Evolutionary conservation across 2,797 vertebrate species (phyloP), one percentile per base, ranked within the genome.

Genomic region (Masticophis lateralis): DNA sequence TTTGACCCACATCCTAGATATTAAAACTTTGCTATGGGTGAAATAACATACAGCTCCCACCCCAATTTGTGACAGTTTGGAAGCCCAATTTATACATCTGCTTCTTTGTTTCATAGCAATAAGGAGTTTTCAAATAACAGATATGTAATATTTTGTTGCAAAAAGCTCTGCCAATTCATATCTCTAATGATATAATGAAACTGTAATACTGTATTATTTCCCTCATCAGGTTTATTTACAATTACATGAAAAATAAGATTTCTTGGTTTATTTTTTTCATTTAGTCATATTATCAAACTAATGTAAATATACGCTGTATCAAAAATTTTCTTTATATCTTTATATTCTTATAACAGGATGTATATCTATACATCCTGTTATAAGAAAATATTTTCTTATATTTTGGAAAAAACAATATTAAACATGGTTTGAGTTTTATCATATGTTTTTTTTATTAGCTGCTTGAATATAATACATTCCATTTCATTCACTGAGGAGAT

Each of bases 381-480:
- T 69, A 32, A 69, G n/a, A 69, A 69, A 37, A 18, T 37, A 37
- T 51, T 88, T 93, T 94, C 92, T 91, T 56, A 94, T 90, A 74
- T 5, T 90, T 89, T 88, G 51, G 95, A 55, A 60, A 37, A 37
- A 86, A 22, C 59, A 74, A 63, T 16, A 86, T 90, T 92, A 92
- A 7, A 28, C 10, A 66, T 56, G 59, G 47, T 86, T 86, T 90
- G 22, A 91, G 18, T 22, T 10, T 91, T 93, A 27, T 3, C 92
- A 3, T 16, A 90, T 94, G 1, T 18, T 86, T 91, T 27, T 91
- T 93, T 93, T 90, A 25, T 57, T 90, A 89, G 74, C 92, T 55
- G 25, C 93, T 95, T 93, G 90, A 90, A 92, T 90, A 55, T 91
- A 94, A 61, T 55, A 92, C 69, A 43, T 9, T 89, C 0, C 88